Conservation (phyloP, 2,797 vertebrate species). For the Gymnothorax javanicus region DNA sequence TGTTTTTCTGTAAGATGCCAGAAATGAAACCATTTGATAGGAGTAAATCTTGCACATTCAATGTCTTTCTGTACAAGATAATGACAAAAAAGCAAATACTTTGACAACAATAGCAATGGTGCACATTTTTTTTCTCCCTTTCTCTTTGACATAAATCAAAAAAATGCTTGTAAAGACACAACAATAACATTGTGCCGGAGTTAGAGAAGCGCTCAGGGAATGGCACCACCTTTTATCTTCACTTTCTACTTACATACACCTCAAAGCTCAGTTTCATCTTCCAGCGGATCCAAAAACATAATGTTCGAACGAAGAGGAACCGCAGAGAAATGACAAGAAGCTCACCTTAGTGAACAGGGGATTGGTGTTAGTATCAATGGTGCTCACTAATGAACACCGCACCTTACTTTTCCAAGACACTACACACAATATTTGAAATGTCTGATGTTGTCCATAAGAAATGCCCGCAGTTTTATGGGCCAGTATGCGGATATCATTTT, state of each 20-base stretch:
- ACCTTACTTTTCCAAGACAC: neutral
- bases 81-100: neutral
- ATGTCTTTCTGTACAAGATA: neutral
- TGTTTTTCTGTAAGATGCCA: neutral
- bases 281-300: neutral
- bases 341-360: neutral
- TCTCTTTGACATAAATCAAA: neutral
- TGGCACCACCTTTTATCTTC: neutral
- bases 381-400: neutral
- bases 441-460: neutral
- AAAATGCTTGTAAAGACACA: neutral
- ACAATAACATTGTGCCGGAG: neutral
- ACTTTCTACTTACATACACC: constrained; percentile 17
- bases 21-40: neutral
- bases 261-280: constrained; percentile 4
- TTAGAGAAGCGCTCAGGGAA: neutral
- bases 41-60: neutral
- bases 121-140: neutral
- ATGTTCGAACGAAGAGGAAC: neutral
- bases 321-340: neutral
- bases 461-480: neutral
- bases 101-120: neutral
- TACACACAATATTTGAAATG: neutral
- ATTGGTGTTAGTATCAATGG: neutral
- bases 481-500: neutral